Evolutionary conservation across 2,797 vertebrate genomes (phyloP), one percentile per base, ranked within the genome.

Genomic region (Catostomus latipinnis): DNA sequence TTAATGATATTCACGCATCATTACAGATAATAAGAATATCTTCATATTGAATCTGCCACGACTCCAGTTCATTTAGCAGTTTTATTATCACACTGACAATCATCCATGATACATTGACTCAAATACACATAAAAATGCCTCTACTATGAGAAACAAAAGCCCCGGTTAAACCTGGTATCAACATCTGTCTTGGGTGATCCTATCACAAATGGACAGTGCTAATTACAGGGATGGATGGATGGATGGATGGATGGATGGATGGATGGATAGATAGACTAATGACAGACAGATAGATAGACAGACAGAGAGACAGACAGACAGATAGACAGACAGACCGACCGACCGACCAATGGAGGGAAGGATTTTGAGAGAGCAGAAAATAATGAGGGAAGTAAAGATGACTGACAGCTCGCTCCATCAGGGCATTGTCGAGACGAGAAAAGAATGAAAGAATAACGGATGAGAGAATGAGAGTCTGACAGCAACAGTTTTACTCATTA

Each of bases 1-100:
- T 83, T 86, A 83, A 83, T 86, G 72, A 74, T 80, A 83, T 83
- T 77, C 84, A 83, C 73, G 82, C 82, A 61, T 76, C 84, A 86
- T 86, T 86, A 86, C 81, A 82, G 84, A 81, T 83, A 81, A 82
- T 83, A 76, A 81, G 74, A 77, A 72, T 80, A 75, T 80, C 80
- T 80, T 78, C 71, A 61, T 82, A 70, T 67, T 45, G 14, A 79
- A 8, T 66, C 75, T 67, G 74, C 56, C 34, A 22, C 65, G 60
- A 16, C 50, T 77, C 78, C 58, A 34, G 62, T 75, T 82, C 13
- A 62, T 65, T 43, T 48, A 67, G 58, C 9, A 66, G 69, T 53
- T 67, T 56, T 62, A 70, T 63, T 78, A 74, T 60, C 45, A 65
- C 57, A 10, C 57, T 43, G 49, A 65, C 62, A 54, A 71, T 22